Evolutionary conservation across 2,113 vertebrate genomes (phyloP), one percentile per base, ranked within the genome.

Genomic region (Oreochromis tanganicae): DNA sequence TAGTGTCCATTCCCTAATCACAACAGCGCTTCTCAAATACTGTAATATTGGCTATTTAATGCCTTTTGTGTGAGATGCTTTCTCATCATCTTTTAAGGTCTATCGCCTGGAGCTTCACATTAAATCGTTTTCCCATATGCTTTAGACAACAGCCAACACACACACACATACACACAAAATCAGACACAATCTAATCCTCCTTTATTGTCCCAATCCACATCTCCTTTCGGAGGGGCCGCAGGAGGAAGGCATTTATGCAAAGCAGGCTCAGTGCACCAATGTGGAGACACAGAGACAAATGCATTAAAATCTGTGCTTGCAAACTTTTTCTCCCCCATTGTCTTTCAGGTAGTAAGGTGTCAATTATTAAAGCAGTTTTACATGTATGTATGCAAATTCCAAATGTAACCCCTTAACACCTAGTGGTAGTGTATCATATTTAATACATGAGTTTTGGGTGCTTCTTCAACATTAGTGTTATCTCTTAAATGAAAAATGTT

Each of bases 31-130:
- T 84, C 52, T 63, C 48, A 73, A 84, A 86, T 81, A 86, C 61
- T n/a, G 5, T 59, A 78, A 87, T 88, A 90, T 52, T 71, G 73
- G 79, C 82, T 83, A 81, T 87, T 88, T 87, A 93, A 91, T 85
- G 82, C 87, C 55, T 93, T 78, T 91, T 89, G 63, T 91, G 81
- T n/a, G 86, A 91, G 86, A 81, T 83, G 85, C 90, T 88, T 87
- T 92, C 83, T 92, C 90, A 88, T 93, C 89, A 93, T 91, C 82
- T 91, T 85, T 87, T 85, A 85, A 89, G 61, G 88, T 86, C 66
- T 57, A 34, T 81, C 6, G 88, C 90, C 86, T 85, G 61, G 79
- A 91, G 93, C 89, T 87, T 89, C 89, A 83, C 55, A 87, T 91
- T 94, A 88, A 94, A 90, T 85, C 8, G 2, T 88, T 88, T 89